phyloP scores from a whole-genome alignment of 2,888 invertebrate species.

The Branchipolynoe longqiensis region DNA sequence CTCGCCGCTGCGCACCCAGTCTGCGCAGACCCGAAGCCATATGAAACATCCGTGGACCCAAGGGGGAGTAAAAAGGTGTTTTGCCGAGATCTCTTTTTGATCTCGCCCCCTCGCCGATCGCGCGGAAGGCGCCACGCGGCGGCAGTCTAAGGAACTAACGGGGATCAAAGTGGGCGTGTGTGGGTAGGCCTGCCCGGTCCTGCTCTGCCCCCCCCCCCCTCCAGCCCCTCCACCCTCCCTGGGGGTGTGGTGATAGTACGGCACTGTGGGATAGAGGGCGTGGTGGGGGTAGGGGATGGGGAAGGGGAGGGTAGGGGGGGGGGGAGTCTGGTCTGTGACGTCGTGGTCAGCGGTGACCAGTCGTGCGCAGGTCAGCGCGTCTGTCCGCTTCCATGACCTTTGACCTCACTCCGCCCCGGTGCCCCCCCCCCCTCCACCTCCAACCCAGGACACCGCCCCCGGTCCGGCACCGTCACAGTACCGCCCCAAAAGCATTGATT shows the following conservation, averaged over 20 bases:
- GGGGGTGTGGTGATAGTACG: too few relatives aligned
- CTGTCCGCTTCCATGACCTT: conserved; percentile 1
- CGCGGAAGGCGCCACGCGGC: not conserved
- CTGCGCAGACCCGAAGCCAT: not conserved
- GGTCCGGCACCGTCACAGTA: not conserved
- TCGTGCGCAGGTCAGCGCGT: conserved; percentile 32
- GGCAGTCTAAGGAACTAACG: conserved; percentile 16
- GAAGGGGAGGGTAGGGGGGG: not conserved
- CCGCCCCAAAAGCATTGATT: conserved; percentile 15
- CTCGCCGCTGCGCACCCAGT: not conserved
- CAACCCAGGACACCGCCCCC: not conserved
- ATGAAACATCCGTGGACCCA: conserved; percentile 23
- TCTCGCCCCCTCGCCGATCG: not conserved
- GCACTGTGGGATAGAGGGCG: not conserved
- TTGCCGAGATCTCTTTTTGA: conserved; percentile 20
- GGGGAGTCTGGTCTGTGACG: not conserved
- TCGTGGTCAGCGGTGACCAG: conserved; percentile 15
- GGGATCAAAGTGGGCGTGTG: conserved; percentile 19
- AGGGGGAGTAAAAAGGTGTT: conserved; percentile 33
- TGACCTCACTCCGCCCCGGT: not conserved
- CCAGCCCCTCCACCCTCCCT: too few relatives aligned
- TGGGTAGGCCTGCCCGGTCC: not conserved
- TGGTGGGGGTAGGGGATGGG: not conserved
- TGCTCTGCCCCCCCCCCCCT: too few relatives aligned
- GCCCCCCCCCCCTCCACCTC: not conserved